Percentiles rank a stretch among this genome's conserved stretches.
Evolutionary conservation across 1,140 invertebrate species (phyloP).

Genomic region (Microplitis demolitor): DNA sequence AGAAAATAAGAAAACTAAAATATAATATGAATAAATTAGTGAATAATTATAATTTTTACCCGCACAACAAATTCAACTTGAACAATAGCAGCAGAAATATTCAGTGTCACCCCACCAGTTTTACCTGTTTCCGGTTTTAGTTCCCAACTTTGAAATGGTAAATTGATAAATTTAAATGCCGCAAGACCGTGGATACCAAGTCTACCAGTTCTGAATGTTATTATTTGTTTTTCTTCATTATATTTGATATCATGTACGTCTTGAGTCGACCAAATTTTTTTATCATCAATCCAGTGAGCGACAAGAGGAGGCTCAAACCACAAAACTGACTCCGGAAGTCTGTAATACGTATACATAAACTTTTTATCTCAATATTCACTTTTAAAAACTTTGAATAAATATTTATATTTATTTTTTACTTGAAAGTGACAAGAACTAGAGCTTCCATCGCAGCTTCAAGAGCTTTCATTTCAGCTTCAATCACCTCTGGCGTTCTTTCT

Average conservation of each 20-base stretch:
- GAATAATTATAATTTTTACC: conserved; percentile 41
- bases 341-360: conserved; percentile 41
- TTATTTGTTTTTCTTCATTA: conserved; percentile 79
- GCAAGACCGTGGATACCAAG: conserved; percentile 79
- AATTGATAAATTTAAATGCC: conserved; percentile 74
- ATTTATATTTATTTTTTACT: conserved; percentile 57
- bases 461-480: conserved; percentile 77
- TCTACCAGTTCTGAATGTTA: conserved; percentile 75
- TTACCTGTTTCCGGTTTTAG: conserved; percentile 69
- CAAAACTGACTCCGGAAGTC: conserved; percentile 74
- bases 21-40: neutral
- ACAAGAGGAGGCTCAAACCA: conserved; percentile 84
- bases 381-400: too few species aligned
- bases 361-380: neutral
- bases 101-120: conserved; percentile 64
- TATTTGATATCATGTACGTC: conserved; percentile 82
- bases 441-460: conserved; percentile 76
- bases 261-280: conserved; percentile 72
- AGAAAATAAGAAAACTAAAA: conserved; percentile 7
- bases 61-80: conserved; percentile 71
- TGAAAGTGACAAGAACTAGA: conserved; percentile 71
- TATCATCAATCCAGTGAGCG: conserved; percentile 73
- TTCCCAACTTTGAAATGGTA: conserved; percentile 87
- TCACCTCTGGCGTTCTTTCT: conserved; percentile 76
- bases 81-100: conserved; percentile 71